A percentile compares a stretch with the other conserved stretches of the same genome.
phyloP scores from a whole-genome alignment of 2,113 vertebrate genomes.

The Orthonyx spaldingii region DNA sequence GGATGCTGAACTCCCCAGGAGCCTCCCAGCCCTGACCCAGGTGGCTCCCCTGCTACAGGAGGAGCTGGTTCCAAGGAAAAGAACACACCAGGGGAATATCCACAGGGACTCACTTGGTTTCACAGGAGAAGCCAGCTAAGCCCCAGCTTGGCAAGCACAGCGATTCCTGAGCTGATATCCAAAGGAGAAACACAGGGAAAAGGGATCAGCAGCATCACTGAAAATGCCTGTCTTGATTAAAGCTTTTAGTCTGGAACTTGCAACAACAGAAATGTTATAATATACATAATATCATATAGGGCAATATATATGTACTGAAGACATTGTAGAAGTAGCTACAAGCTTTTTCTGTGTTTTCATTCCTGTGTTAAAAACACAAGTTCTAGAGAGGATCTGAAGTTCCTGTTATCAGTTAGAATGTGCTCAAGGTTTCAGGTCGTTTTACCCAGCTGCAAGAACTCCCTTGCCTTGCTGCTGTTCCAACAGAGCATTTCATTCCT shows the following conservation, averaged over 20 bases:
- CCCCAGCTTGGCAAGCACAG: neutral
- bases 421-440: neutral
- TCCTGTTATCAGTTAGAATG: neutral
- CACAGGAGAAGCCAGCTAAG: neutral
- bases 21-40: neutral
- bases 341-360: neutral
- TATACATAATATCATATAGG: neutral
- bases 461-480: neutral
- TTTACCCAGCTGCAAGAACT: neutral
- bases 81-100: neutral
- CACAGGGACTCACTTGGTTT: neutral
- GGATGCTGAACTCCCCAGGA: neutral
- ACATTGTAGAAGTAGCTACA: neutral
- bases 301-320: neutral
- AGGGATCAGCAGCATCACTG: neutral
- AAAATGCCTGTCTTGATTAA: neutral
- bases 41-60: rapidly evolving
- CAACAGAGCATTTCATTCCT: neutral
- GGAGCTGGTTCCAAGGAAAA: neutral
- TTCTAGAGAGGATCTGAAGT: neutral
- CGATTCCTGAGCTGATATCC: neutral
- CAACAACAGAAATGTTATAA: rapidly evolving
- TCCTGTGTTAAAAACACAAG: neutral
- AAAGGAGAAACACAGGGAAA: neutral
- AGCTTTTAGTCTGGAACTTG: neutral